A percentile compares a stretch with the other conserved stretches of the same genome.
Evolutionary conservation across 2,888 invertebrate species (phyloP).

Genomic region (Scaptomyza tumidula): DNA sequence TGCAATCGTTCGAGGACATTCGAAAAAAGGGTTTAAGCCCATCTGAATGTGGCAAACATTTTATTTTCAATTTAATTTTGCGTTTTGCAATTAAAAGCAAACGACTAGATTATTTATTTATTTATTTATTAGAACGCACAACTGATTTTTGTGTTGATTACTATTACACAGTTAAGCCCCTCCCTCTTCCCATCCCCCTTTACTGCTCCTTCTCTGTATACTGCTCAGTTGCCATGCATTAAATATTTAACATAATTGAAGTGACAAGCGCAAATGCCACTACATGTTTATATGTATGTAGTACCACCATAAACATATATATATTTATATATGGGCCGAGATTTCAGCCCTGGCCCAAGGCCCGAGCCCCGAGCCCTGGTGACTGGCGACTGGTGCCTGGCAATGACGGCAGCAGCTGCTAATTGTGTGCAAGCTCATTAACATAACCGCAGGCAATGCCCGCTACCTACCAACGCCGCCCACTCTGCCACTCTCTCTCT

Average conservation of each 20-base stretch:
- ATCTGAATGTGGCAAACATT: conserved; percentile 58
- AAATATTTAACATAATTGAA: conserved; percentile 80
- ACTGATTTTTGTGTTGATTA: conserved; percentile 78
- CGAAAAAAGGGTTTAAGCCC: conserved; percentile 17
- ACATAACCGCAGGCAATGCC: conserved; percentile 79
- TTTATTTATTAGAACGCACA: conserved; percentile 77
- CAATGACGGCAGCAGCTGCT: conserved; percentile 76
- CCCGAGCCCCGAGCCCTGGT: conserved; percentile 2
- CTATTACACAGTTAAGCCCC: conserved; percentile 61
- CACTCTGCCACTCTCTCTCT: neutral
- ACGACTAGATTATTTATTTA: conserved; percentile 72
- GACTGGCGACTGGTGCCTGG: conserved; percentile 31
- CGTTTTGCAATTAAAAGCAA: conserved; percentile 74
- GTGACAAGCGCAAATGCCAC: conserved; percentile 78
- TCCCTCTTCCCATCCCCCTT: neutral
- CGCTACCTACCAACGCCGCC: conserved; percentile 19
- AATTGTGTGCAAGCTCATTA: conserved; percentile 80
- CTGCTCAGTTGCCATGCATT: conserved; percentile 53
- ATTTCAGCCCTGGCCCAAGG: conserved; percentile 16
- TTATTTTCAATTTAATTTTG: conserved; percentile 76
- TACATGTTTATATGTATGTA: conserved; percentile 49
- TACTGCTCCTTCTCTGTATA: neutral
- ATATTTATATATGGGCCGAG: conserved; percentile 13
- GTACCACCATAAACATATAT: neutral
- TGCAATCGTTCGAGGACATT: conserved; percentile 21